Evolutionary conservation across 2,888 invertebrate genomes (phyloP).

Genomic region (Volucella inanis): DNA sequence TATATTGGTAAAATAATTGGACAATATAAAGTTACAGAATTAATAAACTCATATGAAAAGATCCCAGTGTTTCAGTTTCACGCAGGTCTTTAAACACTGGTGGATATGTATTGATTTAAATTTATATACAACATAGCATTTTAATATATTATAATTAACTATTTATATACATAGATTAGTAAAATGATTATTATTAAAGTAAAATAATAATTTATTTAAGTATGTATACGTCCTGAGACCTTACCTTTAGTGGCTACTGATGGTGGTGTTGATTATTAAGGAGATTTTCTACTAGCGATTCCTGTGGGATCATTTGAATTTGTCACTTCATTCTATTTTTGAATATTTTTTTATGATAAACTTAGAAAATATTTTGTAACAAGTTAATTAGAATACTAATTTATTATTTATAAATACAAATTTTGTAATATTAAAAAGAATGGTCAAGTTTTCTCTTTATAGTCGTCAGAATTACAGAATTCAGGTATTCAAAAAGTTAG

Average conservation of each 20-base stretch:
- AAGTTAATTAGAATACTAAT: background rate
- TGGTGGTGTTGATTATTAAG: conserved; percentile 40
- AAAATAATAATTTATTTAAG: no score
- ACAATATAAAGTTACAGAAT: no score
- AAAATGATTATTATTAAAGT: background rate
- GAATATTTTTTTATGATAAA: conserved; percentile 5
- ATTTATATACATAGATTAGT: conserved; percentile 1
- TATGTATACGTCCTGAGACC: background rate
- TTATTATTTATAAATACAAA: background rate
- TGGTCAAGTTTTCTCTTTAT: conserved; percentile 41
- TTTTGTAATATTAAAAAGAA: background rate
- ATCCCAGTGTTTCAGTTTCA: no score
- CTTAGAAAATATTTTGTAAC: conserved; percentile 14
- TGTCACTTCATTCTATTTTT: conserved; percentile 50
- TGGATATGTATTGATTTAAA: no score
- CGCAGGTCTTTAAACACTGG: no score
- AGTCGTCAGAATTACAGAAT: background rate
- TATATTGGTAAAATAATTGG: no score
- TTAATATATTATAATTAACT: no score
- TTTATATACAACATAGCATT: no score
- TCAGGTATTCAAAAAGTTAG: background rate
- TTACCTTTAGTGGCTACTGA: conserved; percentile 56
- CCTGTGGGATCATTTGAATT: conserved; percentile 58
- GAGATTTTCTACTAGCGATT: conserved; percentile 37
- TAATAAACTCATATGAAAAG: no score